Percentiles rank a stretch among this genome's conserved stretches.
These are phyloP conservation scores for Scaptomyza parva DNA, from an alignment of 2,888 invertebrate species.

Conservation along the genomic window DNA sequence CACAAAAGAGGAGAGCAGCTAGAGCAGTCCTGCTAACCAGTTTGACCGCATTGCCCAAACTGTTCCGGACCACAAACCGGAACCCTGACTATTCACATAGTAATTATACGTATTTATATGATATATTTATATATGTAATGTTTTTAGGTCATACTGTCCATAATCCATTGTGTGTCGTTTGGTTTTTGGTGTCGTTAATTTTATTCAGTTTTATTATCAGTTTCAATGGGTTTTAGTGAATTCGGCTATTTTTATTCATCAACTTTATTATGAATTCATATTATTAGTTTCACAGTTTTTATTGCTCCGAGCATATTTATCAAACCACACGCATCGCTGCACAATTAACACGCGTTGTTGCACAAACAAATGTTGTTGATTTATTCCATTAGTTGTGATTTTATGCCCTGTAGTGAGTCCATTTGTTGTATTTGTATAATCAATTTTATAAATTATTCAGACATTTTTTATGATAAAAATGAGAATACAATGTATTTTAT, in stretches of 20 bases:
- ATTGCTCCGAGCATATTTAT: slow-evolving; percentile 28
- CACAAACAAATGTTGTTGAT: background rate
- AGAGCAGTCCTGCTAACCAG: slow-evolving; percentile 45
- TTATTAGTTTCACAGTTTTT: too few relatives aligned
- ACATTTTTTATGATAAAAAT: too few relatives aligned
- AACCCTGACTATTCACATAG: slow-evolving; percentile 9
- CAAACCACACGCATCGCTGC: slow-evolving; percentile 34
- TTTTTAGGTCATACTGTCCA: slow-evolving; percentile 40
- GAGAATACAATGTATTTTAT: too few relatives aligned
- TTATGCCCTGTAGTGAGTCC: background rate
- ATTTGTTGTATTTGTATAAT: too few relatives aligned
- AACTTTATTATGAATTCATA: slow-evolving; percentile 24
- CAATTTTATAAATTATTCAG: too few relatives aligned
- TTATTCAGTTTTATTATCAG: slow-evolving; percentile 42
- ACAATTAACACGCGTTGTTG: slow-evolving; percentile 24
- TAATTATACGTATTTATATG: too few relatives aligned
- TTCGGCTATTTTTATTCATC: slow-evolving; percentile 11
- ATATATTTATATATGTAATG: slow-evolving; percentile 16
- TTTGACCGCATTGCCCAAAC: slow-evolving; percentile 53
- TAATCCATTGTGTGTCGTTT: slow-evolving; percentile 22
- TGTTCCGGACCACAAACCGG: background rate
- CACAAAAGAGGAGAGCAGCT: background rate
- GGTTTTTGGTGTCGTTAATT: slow-evolving; percentile 4
- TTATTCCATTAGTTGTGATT: background rate
- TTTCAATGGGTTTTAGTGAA: slow-evolving; percentile 1